phyloP scores from a whole-genome alignment of 2,797 vertebrate species.

The Phoeniculus purpureus region DNA sequence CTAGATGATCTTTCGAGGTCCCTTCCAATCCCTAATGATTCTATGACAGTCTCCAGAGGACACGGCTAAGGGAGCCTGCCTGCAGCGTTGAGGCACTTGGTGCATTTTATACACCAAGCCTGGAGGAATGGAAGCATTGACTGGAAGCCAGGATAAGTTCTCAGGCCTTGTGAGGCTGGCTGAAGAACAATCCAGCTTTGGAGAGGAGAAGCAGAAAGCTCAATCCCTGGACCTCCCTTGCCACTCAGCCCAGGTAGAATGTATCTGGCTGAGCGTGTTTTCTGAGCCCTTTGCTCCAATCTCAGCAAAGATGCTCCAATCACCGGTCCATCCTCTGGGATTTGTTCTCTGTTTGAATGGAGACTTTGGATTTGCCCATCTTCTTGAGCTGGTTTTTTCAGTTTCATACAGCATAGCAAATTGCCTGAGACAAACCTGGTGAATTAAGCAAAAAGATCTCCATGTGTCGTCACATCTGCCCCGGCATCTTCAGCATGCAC shows the following conservation, averaged over 20 bases:
- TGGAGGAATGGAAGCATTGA: background rate
- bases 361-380: background rate
- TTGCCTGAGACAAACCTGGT: background rate
- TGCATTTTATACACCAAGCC: background rate
- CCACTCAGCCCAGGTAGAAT: background rate
- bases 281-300: background rate
- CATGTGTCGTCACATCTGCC: background rate
- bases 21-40: too few species aligned
- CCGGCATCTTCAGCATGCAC: background rate
- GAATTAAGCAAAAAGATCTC: background rate
- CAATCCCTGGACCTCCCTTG: fast-evolving
- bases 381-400: background rate
- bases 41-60: background rate
- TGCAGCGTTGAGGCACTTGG: background rate
- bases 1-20: too few species aligned
- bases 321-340: fast-evolving
- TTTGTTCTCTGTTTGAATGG: background rate
- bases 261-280: fast-evolving
- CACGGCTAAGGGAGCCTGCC: background rate
- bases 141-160: background rate
- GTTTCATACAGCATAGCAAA: background rate
- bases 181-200: background rate
- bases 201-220: background rate
- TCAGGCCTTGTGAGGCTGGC: background rate
- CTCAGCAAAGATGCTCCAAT: background rate